Conservation (phyloP, 2,113 vertebrate species). For the Pangasianodon gigas region DNA sequence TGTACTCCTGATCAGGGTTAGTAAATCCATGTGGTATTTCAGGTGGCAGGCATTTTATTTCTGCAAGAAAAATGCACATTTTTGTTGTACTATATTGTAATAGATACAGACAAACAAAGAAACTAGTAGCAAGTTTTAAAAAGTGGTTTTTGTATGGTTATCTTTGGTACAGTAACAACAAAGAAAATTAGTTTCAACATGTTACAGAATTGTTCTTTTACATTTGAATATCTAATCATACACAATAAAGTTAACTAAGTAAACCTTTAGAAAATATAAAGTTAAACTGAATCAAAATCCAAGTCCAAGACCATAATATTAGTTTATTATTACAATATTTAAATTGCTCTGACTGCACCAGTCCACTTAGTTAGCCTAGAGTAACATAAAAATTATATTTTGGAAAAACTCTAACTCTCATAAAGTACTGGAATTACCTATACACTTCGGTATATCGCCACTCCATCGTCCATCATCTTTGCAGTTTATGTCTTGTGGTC, state of each 20-base stretch:
- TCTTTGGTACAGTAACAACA: background rate
- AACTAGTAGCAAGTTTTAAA: background rate
- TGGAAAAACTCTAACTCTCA: background rate
- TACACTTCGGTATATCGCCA: constrained; percentile 40
- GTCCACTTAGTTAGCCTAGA: background rate
- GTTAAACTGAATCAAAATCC: background rate
- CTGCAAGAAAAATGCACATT: constrained; percentile 48
- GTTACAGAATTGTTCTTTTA: background rate
- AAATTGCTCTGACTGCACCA: background rate
- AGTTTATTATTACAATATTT: background rate
- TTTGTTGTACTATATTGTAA: background rate
- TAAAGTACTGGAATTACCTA: constrained; percentile 43
- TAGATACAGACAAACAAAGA: background rate
- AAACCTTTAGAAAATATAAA: background rate
- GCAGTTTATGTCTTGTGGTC: constrained; percentile 54
- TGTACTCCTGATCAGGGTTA: background rate
- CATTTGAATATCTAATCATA: background rate
- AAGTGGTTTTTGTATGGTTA: background rate
- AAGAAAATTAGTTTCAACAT: background rate
- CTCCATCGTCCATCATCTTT: constrained; percentile 62
- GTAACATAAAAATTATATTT: background rate
- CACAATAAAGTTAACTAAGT: background rate
- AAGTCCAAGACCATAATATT: background rate
- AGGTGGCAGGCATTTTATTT: constrained; percentile 46
- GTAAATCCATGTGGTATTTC: background rate